Evolutionary conservation across 1,140 invertebrate species (phyloP).

Genomic region (Plectus sambesii): DNA sequence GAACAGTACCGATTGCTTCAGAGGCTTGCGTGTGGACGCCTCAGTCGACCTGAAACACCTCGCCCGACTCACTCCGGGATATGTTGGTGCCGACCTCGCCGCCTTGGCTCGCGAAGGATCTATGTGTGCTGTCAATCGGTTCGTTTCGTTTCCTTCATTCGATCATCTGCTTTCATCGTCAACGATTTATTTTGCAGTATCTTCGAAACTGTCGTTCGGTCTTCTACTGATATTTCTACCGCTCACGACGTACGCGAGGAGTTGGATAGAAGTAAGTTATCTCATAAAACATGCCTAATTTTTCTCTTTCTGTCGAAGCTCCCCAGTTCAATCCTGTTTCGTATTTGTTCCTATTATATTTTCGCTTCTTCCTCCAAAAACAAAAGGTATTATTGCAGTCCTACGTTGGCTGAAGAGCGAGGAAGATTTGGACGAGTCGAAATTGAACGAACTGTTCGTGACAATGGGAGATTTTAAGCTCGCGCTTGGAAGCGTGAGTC

Average conservation of each 20-base stretch:
- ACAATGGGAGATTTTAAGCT: constrained; percentile 42
- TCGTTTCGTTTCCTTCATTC: constrained; percentile 3
- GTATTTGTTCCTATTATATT: not conserved
- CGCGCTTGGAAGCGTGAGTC: constrained; percentile 70
- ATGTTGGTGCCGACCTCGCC: constrained; percentile 83
- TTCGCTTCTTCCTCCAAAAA: not conserved
- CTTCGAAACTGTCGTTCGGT: constrained; percentile 26
- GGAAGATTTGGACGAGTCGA: constrained; percentile 18
- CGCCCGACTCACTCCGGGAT: constrained; percentile 80
- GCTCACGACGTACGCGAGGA: constrained; percentile 26
- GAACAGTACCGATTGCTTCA: no score
- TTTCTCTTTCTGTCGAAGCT: not conserved
- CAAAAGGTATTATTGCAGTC: constrained; percentile 20
- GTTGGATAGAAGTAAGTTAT: constrained; percentile 14
- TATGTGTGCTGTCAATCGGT: constrained; percentile 65
- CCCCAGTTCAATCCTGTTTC: not conserved
- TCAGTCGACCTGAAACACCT: constrained; percentile 52
- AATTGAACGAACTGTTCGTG: constrained; percentile 20
- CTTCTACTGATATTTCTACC: not conserved
- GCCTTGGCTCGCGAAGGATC: constrained; percentile 73
- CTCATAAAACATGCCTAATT: not conserved
- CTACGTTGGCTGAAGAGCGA: constrained; percentile 27
- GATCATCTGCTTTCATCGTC: no score
- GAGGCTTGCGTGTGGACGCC: constrained; percentile 59
- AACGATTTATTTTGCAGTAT: constrained; percentile 17